phyloP scores from a whole-genome alignment of 1,140 invertebrate genomes.

The Ylistrum balloti region DNA sequence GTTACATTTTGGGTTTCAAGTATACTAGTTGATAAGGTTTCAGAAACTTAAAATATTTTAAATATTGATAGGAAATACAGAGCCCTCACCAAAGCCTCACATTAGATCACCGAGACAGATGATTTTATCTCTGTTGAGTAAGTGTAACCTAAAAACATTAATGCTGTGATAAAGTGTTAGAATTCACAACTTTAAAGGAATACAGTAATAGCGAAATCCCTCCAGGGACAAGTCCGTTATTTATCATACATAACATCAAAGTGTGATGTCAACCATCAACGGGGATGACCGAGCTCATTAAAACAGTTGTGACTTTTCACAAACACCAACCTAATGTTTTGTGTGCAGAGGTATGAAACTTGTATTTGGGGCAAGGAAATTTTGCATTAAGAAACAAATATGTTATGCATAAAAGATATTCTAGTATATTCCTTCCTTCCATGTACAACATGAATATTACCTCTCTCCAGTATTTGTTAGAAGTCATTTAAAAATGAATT shows the following conservation, averaged over 20 bases:
- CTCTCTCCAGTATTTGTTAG: neutral
- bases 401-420: neutral
- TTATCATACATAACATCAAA: neutral
- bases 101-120: neutral
- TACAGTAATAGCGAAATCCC: neutral
- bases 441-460: neutral
- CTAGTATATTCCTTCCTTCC: neutral
- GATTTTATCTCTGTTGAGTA: neutral
- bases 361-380: neutral
- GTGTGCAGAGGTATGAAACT: neutral
- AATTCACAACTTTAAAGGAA: neutral
- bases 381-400: neutral
- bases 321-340: neutral
- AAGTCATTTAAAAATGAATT: slow-evolving; percentile 7
- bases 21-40: neutral
- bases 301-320: neutral
- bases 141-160: neutral
- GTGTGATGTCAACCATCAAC: slow-evolving; percentile 6
- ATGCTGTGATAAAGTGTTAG: slow-evolving; percentile 27
- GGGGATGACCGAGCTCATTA: neutral
- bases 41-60: neutral
- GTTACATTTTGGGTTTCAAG: neutral
- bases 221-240: neutral
- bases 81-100: neutral
- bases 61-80: neutral